A percentile compares a stretch with the other conserved stretches of the same genome.
These are phyloP conservation scores for Lasioglossum lativentre DNA, from an alignment of 2,888 invertebrate species.

Conservation along the genomic window DNA sequence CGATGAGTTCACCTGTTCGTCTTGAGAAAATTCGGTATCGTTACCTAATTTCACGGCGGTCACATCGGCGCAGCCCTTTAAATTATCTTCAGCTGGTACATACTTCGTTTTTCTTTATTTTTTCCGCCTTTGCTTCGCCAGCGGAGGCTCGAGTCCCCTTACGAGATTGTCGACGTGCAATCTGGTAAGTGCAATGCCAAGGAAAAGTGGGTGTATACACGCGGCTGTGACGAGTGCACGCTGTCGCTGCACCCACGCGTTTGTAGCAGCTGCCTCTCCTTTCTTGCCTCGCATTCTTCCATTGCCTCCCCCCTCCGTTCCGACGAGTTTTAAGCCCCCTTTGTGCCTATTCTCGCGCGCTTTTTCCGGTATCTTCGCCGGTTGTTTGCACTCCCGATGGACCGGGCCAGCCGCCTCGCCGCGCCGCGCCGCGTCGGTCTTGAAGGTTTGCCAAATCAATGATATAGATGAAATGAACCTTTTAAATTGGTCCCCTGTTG, in stretches of 20 bases:
- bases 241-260: conserved; percentile 35
- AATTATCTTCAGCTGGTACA: conserved; percentile 4
- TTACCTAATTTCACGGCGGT: not conserved
- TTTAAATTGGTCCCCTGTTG: not conserved
- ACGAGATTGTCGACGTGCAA: conserved; percentile 26
- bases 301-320: conserved; percentile 11
- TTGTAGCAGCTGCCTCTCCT: conserved; percentile 23
- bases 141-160: conserved; percentile 14
- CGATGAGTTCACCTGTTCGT: not conserved
- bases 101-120: not conserved
- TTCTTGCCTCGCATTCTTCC: conserved; percentile 1
- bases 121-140: conserved; percentile 44
- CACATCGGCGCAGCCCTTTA: not conserved
- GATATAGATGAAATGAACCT: conserved; percentile 6
- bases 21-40: not conserved
- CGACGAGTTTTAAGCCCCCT: conserved; percentile 7
- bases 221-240: conserved; percentile 14
- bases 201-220: conserved; percentile 52
- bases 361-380: not conserved
- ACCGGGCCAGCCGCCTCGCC: not conserved
- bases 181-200: conserved; percentile 50
- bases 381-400: not conserved
- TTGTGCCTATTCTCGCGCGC: conserved; percentile 9
- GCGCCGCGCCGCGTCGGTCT: not conserved
- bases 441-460: conserved; percentile 26